Conservation (phyloP, 1,140 invertebrate genomes). For the Drosophila biarmipes region DNA sequence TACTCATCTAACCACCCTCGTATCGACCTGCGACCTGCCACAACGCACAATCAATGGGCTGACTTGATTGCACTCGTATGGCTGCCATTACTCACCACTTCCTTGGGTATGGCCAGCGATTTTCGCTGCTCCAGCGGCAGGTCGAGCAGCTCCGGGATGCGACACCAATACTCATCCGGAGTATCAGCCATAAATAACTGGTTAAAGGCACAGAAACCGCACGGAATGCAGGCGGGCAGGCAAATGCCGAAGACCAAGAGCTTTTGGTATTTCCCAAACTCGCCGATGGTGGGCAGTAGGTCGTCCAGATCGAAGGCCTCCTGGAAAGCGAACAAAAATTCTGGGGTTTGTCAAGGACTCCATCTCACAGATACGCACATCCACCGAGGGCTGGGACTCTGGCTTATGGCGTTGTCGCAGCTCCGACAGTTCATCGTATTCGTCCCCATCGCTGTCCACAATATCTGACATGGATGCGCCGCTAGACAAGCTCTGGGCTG, state of each 20-base stretch:
- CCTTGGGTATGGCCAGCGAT: constrained; percentile 88
- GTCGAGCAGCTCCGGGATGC: constrained; percentile 88
- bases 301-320: constrained; percentile 92
- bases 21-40: constrained; percentile 39
- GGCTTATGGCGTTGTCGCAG: constrained; percentile 57
- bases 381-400: constrained; percentile 54
- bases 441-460: constrained; percentile 67
- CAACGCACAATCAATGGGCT: constrained; percentile 53
- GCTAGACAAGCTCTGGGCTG: constrained; percentile 19
- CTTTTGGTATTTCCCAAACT: constrained; percentile 95
- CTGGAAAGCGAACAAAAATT: constrained; percentile 62
- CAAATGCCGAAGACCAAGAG: constrained; percentile 94
- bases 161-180: constrained; percentile 91
- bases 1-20: constrained; percentile 33
- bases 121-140: constrained; percentile 87
- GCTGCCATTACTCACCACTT: constrained; percentile 72
- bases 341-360: too few relatives aligned
- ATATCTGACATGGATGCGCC: constrained; percentile 55
- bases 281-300: constrained; percentile 92
- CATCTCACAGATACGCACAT: constrained; percentile 36
- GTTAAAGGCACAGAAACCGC: constrained; percentile 95
- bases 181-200: constrained; percentile 94
- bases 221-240: constrained; percentile 93
- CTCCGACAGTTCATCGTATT: constrained; percentile 71
- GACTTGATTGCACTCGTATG: constrained; percentile 56